These are phyloP conservation scores for Campylomormyrus numenius DNA, from an alignment of 2,113 vertebrate genomes.

Conservation along the genomic window DNA sequence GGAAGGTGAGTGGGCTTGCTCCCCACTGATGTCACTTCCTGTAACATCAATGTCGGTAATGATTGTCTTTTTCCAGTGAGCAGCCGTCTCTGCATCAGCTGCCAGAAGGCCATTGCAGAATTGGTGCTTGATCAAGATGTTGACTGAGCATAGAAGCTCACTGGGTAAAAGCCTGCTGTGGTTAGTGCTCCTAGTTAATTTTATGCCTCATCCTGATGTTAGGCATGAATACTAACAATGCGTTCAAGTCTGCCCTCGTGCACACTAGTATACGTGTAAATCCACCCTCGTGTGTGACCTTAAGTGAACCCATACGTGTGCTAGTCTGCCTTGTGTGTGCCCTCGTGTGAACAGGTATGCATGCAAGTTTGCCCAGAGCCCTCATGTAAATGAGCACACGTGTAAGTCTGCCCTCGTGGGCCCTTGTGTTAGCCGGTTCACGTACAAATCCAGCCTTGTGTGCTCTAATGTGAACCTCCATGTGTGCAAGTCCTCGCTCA, in stretches of 20 bases:
- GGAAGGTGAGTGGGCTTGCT: background rate
- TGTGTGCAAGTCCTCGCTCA: background rate
- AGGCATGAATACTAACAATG: background rate
- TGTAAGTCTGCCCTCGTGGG: background rate
- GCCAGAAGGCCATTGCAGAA: background rate
- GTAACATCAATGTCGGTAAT: background rate
- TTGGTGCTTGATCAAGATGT: background rate
- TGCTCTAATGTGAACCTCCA: background rate
- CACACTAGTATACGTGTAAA: background rate
- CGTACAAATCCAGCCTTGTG: background rate
- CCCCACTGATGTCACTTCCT: constrained; percentile 19
- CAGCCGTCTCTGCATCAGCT: background rate
- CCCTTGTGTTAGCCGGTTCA: background rate
- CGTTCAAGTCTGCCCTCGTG: background rate
- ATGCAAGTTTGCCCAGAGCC: background rate
- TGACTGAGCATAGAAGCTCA: background rate
- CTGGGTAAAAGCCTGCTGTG: background rate
- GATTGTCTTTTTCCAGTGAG: background rate
- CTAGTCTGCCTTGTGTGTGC: background rate
- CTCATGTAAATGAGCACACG: background rate
- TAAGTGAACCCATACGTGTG: background rate
- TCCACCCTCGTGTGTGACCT: background rate
- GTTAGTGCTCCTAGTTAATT: background rate
- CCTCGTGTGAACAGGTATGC: background rate
- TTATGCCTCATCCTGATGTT: background rate